A percentile compares a stretch with the other conserved stretches of the same genome.
Evolutionary conservation across 2,888 invertebrate genomes (phyloP).

Genomic region (Diplazon laetatorius): DNA sequence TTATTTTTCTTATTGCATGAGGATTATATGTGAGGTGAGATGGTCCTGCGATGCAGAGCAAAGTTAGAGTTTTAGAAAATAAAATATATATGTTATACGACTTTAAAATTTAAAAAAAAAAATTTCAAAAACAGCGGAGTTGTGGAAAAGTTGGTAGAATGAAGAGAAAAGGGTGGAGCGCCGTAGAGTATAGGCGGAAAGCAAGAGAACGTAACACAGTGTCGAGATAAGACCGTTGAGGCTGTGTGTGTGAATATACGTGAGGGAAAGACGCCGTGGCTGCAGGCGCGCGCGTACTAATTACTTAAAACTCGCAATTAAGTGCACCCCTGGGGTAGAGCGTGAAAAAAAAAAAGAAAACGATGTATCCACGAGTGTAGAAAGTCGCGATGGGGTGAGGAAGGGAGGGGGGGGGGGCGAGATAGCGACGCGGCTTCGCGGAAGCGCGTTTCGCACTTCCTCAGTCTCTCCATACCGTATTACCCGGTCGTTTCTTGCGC

Average conservation of each 20-base stretch:
- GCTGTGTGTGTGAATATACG: not conserved
- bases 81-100: too few species aligned
- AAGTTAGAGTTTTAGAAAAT: not conserved
- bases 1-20: too few species aligned
- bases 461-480: constrained; percentile 67
- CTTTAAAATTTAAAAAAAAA: too few species aligned
- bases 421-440: constrained; percentile 69
- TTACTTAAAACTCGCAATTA: constrained; percentile 77
- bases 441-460: constrained; percentile 77
- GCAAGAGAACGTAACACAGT: not conserved
- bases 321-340: constrained; percentile 71
- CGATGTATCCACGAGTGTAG: constrained; percentile 50
- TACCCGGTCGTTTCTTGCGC: constrained; percentile 61
- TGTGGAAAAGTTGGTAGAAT: not conserved
- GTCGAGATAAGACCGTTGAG: not conserved
- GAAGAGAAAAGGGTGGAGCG: not conserved
- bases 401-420: not conserved
- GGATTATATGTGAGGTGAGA: too few species aligned
- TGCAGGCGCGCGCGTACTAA: constrained; percentile 68
- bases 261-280: constrained; percentile 5
- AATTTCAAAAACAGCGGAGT: not conserved
- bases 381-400: constrained; percentile 66
- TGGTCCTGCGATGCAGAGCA: too few species aligned
- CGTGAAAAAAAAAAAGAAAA: constrained; percentile 40
- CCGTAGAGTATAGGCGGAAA: not conserved